phyloP scores from a whole-genome alignment of 2,113 vertebrate species.

The Brachirus orientalis region DNA sequence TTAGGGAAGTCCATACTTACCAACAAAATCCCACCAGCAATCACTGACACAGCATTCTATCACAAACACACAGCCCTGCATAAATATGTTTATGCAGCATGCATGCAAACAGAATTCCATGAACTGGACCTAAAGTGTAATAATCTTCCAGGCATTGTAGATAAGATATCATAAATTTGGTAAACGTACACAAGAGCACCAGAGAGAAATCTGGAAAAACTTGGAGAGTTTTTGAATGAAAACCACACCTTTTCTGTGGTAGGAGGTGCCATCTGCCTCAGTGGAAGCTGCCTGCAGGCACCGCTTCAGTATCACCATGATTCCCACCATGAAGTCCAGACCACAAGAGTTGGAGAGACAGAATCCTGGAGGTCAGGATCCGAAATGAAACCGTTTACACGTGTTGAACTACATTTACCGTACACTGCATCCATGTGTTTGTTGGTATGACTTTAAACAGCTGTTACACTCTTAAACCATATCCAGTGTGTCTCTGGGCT shows the following conservation, averaged over 20 bases:
- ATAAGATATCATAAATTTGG: constrained; percentile 6
- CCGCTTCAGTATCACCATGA: constrained; percentile 32
- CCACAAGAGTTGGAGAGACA: constrained; percentile 16
- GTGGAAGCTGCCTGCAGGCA: constrained; percentile 28
- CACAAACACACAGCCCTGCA: no score
- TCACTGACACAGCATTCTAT: neutral
- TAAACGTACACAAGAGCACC: neutral
- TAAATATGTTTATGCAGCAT: neutral
- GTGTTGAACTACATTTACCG: constrained; percentile 16
- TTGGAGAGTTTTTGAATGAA: constrained; percentile 27
- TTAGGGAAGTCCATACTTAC: no score
- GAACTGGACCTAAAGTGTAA: neutral
- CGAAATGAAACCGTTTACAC: constrained; percentile 35
- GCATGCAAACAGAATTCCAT: neutral
- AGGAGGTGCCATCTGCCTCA: constrained; percentile 37
- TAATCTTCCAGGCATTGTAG: neutral
- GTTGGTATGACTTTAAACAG: constrained; percentile 6
- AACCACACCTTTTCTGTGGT: constrained; percentile 13
- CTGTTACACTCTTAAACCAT: constrained; percentile 8
- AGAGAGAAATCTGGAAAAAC: neutral
- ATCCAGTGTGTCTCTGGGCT: neutral
- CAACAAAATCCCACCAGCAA: neutral
- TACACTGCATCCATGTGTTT: constrained; percentile 14
- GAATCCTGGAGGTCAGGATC: constrained; percentile 32
- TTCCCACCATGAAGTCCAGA: constrained; percentile 34